Evolutionary conservation across 2,113 vertebrate genomes (phyloP).

Genomic region (Protobothrops flavoviridis): DNA sequence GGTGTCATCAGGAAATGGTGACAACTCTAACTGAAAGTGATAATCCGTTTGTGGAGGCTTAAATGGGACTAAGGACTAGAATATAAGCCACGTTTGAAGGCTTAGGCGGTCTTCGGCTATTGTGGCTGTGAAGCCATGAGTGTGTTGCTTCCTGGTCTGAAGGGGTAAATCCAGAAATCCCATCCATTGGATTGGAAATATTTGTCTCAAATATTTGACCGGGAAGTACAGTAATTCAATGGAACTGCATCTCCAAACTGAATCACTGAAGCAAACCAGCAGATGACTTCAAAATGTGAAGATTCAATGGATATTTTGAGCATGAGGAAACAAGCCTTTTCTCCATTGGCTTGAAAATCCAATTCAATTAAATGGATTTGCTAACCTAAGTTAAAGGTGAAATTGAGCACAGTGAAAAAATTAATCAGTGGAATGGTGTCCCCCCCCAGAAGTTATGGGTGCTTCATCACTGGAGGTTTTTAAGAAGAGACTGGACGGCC

Average conservation of each 20-base stretch:
- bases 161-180: neutral
- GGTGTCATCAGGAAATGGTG: neutral
- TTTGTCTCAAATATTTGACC: neutral
- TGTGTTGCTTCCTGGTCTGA: neutral
- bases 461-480: neutral
- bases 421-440: too few species aligned
- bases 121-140: too few species aligned
- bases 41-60: neutral
- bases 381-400: neutral
- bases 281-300: neutral
- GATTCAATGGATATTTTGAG: neutral
- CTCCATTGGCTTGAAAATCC: neutral
- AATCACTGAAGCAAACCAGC: neutral
- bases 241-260: neutral
- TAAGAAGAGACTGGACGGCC: neutral
- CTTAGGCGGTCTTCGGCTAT: neutral
- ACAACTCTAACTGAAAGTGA: too few species aligned
- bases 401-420: neutral
- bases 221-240: neutral
- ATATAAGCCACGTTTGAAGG: neutral
- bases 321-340: neutral
- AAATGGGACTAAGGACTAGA: slow-evolving; percentile 28
- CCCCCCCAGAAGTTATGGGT: too few species aligned
- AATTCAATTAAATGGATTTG: neutral
- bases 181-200: neutral